Evolutionary conservation across 2,888 invertebrate species (phyloP), one percentile per base, ranked within the genome.

Genomic region (Chydorus sphaericus): DNA sequence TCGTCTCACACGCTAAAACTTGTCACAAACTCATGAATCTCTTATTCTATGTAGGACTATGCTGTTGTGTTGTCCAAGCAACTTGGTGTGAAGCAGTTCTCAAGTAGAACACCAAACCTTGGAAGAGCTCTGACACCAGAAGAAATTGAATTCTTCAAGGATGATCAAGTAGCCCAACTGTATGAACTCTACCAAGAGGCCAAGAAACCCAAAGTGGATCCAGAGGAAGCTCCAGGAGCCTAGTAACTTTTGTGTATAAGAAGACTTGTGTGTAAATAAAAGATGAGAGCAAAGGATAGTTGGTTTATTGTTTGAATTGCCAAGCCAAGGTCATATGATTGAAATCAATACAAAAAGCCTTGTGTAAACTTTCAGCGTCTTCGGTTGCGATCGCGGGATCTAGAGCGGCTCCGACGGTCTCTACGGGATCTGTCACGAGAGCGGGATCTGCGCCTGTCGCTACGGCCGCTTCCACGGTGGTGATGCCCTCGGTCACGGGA

Each of bases 161-260:
- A 85, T 62, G 88, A 90, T 62, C 91, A 92, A 68, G 69, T 89
- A n/a, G 74, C 79, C 18, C 91, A 92, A 67, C 70, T 92, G 8
- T 85, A 86, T 66, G 89, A 90, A 67, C 71, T 92, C 8, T 82
- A 86, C 77, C 68, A 80, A 64, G 83, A 85, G 37, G 76, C 81
- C n/a, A 76, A 23, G 7, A 57, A 57, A 48, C 49, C 57, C 10
- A 55, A 54, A 54, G 36, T 30, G 14, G 55, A 36, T n/a, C 23
- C 30, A 11, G 37, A 18, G 14, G 20, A 36, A 16, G 33, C 16
- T 5, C 4, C 28, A 23, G n/a, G n/a, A n/a, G n/a, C n/a, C n/a
- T n/a, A n/a, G 2, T 44, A 44, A 26, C 26, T 4, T 39, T n/a
- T n/a, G n/a, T n/a, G n/a, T n/a, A n/a, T n/a, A n/a, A n/a, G n/a